These are phyloP conservation scores for Adelphocoris suturalis DNA, from an alignment of 2,888 invertebrate species.

Conservation along the genomic window DNA sequence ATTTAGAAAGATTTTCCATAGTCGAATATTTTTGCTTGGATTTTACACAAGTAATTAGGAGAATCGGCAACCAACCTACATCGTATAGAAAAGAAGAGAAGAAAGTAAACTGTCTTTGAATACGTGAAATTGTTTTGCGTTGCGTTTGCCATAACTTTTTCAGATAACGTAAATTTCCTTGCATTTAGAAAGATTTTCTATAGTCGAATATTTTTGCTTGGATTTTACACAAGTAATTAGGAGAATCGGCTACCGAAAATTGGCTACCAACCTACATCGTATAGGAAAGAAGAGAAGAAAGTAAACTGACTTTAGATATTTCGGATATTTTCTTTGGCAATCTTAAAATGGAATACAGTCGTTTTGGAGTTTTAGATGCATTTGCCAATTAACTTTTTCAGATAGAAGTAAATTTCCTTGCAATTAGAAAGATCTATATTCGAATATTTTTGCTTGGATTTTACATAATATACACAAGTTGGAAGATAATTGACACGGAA, in stretches of 20 bases:
- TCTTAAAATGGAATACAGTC: neutral
- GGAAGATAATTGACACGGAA: neutral
- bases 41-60: neutral
- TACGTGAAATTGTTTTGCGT: neutral
- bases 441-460: slow-evolving; percentile 28
- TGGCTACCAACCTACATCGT: neutral
- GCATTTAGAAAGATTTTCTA: slow-evolving; percentile 5
- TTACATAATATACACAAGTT: neutral
- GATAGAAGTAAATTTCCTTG: slow-evolving; percentile 1
- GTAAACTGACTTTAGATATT: neutral
- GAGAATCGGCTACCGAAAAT: neutral
- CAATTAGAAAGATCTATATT: slow-evolving; percentile 9
- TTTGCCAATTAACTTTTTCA: neutral
- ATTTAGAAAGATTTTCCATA: slow-evolving; percentile 2
- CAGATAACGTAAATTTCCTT: slow-evolving; percentile 3
- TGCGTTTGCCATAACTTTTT: neutral
- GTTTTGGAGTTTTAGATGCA: neutral
- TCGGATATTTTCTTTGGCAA: neutral
- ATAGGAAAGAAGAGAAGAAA: neutral
- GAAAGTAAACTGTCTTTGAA: neutral
- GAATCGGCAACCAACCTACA: neutral
- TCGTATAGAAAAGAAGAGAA: too few species aligned
- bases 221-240: neutral
- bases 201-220: slow-evolving; percentile 33
- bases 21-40: slow-evolving; percentile 33